These are phyloP conservation scores for Petrocephalus zakoni DNA, from an alignment of 2,113 vertebrate genomes.

Conservation along the genomic window DNA sequence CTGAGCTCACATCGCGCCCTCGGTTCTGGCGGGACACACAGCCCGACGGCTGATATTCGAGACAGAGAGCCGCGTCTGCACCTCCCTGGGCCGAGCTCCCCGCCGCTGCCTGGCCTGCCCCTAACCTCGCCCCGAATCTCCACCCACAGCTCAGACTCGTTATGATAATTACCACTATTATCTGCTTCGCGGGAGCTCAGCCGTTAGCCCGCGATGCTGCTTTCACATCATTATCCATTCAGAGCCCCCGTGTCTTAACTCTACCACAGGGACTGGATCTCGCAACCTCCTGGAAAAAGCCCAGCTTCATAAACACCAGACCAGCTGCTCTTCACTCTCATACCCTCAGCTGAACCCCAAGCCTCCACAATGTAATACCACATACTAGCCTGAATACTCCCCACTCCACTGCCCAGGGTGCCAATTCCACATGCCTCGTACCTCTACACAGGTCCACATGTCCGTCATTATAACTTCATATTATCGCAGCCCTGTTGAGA, in stretches of 20 bases:
- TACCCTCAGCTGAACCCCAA: background rate
- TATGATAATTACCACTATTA: background rate
- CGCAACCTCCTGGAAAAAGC: constrained; percentile 2
- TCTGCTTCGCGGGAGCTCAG: background rate
- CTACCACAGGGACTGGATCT: background rate
- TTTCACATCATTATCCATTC: background rate
- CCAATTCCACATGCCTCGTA: background rate
- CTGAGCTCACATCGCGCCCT: constrained; percentile 22
- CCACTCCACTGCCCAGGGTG: too few relatives aligned
- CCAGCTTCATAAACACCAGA: background rate
- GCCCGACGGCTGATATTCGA: constrained; percentile 13
- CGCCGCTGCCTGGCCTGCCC: background rate
- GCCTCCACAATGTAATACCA: background rate
- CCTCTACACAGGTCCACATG: background rate
- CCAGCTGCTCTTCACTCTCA: constrained; percentile 1
- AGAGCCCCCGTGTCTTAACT: background rate
- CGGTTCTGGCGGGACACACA: background rate
- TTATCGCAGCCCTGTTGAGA: background rate
- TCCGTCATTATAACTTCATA: background rate
- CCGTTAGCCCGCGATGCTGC: background rate
- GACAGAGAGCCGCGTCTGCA: constrained; percentile 12
- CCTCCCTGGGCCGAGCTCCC: background rate
- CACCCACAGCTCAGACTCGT: background rate
- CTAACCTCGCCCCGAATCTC: background rate
- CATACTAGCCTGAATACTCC: background rate